phyloP scores from a whole-genome alignment of 37 sponge, comb jelly and placozoan genomes.

The Amphimedon queenslandica region DNA sequence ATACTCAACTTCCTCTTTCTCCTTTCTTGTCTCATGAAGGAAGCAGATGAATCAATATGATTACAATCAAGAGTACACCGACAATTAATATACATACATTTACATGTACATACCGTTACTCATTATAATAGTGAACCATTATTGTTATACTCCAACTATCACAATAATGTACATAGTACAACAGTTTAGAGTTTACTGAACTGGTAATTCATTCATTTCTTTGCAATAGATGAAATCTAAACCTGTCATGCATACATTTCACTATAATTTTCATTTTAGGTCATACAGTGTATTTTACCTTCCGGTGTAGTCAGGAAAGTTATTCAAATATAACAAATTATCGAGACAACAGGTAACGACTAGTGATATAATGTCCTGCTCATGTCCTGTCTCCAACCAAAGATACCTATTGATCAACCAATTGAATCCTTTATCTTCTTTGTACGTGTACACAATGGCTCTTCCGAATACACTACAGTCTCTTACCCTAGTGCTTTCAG shows the following conservation, averaged over 20 bases:
- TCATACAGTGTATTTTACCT: neutral
- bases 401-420: neutral
- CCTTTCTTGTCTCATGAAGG: conserved; percentile 1
- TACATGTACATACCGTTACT: neutral
- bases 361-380: conserved; percentile 12
- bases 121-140: no score
- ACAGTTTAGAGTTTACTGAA: no score
- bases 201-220: no score
- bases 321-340: neutral
- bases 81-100: neutral
- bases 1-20: neutral
- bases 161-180: no score
- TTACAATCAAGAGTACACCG: neutral
- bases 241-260: no score
- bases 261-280: no score
- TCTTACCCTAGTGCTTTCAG: conserved; percentile 30
- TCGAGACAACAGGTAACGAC: neutral
- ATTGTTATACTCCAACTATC: no score
- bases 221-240: no score
- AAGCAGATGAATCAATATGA: neutral
- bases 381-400: conserved; percentile 21
- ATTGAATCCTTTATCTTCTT: no score
- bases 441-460: no score
- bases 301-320: conserved; percentile 9
- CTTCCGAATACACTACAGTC: no score